Percentiles rank a stretch among this genome's conserved stretches.
Conservation (phyloP, 2,888 invertebrate genomes). For the Pristionchus mayeri region DNA sequence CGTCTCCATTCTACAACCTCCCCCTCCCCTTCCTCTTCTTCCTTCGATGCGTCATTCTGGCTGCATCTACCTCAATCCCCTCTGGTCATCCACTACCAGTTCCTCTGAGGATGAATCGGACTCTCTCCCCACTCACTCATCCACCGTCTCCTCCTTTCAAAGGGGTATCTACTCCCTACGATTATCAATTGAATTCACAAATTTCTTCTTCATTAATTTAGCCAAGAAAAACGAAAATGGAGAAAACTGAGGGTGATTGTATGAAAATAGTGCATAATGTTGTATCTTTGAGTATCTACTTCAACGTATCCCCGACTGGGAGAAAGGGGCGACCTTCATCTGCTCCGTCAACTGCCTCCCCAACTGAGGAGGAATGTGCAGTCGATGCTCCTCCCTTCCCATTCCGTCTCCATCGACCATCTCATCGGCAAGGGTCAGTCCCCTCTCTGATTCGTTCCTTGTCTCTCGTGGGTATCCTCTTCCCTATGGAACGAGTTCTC, state of each 20-base stretch:
- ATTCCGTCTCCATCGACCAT: conserved; percentile 41
- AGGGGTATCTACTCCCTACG: background rate
- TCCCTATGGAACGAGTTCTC: conserved; percentile 7
- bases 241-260: background rate
- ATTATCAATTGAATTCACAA: too few relatives aligned
- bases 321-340: background rate
- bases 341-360: conserved; percentile 35
- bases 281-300: conserved; percentile 25
- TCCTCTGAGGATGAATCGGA: conserved; percentile 15
- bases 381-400: conserved; percentile 8
- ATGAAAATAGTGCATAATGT: background rate
- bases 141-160: background rate
- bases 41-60: conserved; percentile 31
- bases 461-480: background rate
- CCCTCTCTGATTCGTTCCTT: background rate
- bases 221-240: too few relatives aligned
- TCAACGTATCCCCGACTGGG: conserved; percentile 16
- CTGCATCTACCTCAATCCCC: conserved; percentile 32
- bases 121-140: background rate
- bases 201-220: too few relatives aligned
- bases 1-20: background rate
- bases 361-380: conserved; percentile 2
- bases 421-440: conserved; percentile 42
- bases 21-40: background rate
- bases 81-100: background rate